Base-by-base conservation (phyloP, 2,888 invertebrate genomes). In the Serripes groenlandicus region DNA sequence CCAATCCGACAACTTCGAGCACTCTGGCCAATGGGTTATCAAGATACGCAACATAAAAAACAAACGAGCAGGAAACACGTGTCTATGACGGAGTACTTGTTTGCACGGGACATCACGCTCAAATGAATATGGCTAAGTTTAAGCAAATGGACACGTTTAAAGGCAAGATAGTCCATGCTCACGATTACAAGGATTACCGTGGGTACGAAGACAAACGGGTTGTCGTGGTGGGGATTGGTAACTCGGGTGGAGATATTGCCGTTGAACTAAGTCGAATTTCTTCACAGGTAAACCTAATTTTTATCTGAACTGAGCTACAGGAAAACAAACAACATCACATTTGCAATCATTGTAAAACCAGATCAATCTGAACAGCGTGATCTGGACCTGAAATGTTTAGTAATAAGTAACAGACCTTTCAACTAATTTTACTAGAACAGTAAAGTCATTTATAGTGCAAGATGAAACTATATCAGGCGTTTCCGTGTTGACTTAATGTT, bases 191-290 rank as follows among this genome's bases (percentile, higher is more conserved):
- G 58, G 87, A 92, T 75, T 85, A 82, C 35, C 66, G 73, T 34
- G 90, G 91, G 7, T 93, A 85, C 77, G 91, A 90, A 37, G 93
- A 91, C 64, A 94, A 94, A 86, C 88, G 92, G 52, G 94, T 95
- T 4, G 92, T 95, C 28, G 92, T 95, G 3, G 90, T 95, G 34
- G 95, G 95, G 3, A 94, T 95, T 70, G 95, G 95, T 3, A 95
- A 95, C 85, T 95, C 95, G 1, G 95, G 95, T 0, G 92, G 94
- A 5, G 95, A 95, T 88, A 92, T 93, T 15, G 94, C 95, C 23
- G 95, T 95, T 3, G 95, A 95, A 70, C 88, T 95, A 34, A 91
- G 94, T 75, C 86, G 92, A 35, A 83, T 91, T 26, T 80, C 90
- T 18, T 91, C 92, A 64, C 92, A 94, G 91, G 94, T 94, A 71